A percentile compares a stretch with the other conserved stretches of the same genome.
phyloP scores from a whole-genome alignment of 1,140 invertebrate species.

The Meteorus sp. region DNA sequence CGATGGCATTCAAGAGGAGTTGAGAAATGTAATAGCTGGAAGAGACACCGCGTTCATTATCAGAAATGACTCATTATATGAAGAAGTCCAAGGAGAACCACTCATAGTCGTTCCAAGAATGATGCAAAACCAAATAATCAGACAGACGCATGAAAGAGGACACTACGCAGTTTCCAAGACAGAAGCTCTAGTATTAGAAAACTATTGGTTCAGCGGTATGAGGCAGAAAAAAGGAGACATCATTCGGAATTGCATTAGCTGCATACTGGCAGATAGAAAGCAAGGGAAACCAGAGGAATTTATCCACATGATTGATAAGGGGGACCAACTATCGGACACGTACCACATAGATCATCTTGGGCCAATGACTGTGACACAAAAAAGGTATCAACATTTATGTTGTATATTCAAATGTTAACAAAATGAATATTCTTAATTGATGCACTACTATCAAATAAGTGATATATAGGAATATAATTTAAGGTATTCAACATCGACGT shows the following conservation, averaged over 20 bases:
- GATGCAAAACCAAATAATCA: conserved; percentile 28
- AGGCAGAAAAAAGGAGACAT: conserved; percentile 14
- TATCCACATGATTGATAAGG: conserved; percentile 38
- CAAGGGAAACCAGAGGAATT: conserved; percentile 30
- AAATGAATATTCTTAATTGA: no score
- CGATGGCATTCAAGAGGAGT: conserved; percentile 3
- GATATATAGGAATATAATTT: no score
- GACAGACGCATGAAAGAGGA: conserved; percentile 36
- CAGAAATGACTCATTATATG: conserved; percentile 14
- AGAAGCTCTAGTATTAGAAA: conserved; percentile 32
- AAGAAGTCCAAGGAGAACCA: neutral
- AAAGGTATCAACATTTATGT: conserved; percentile 51
- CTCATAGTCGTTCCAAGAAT: conserved; percentile 25
- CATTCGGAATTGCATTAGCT: conserved; percentile 42
- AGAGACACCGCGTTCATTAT: conserved; percentile 13
- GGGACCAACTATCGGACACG: conserved; percentile 26
- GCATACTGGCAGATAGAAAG: conserved; percentile 38
- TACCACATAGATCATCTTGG: conserved; percentile 31
- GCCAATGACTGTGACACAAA: conserved; percentile 43
- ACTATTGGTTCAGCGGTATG: conserved; percentile 20
- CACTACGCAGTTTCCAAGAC: conserved; percentile 47
- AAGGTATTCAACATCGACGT: no score
- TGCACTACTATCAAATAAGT: no score
- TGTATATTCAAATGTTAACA: no score
- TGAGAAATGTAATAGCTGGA: neutral